phyloP scores from a whole-genome alignment of 2,888 invertebrate species.

The Lepidonotus clava region DNA sequence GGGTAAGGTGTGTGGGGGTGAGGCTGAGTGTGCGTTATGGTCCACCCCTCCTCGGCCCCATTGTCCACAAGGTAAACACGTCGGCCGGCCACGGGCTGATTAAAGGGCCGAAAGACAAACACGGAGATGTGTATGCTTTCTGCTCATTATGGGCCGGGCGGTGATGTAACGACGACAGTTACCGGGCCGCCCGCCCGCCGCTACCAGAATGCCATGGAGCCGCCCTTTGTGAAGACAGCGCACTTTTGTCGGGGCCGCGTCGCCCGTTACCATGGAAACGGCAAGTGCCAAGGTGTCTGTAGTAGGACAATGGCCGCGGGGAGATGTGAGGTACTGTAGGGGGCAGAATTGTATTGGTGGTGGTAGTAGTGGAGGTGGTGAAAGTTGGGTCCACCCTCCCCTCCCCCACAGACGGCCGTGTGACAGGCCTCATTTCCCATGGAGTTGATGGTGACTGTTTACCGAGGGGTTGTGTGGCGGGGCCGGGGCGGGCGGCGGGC shows the following conservation, averaged over 20 bases:
- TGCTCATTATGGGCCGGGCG: slow-evolving; percentile 2
- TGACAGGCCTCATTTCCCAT: slow-evolving; percentile 44
- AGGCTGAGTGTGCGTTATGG: neutral
- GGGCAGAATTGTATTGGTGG: neutral
- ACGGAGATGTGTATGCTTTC: neutral
- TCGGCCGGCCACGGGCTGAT: slow-evolving; percentile 28
- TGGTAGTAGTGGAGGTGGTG: too few species aligned
- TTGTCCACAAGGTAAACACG: slow-evolving; percentile 29
- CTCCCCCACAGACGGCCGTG: neutral
- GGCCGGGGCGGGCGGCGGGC: neutral
- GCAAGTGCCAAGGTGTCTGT: neutral
- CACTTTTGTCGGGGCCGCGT: neutral
- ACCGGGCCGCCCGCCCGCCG: slow-evolving; percentile 11
- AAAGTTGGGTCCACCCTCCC: slow-evolving; percentile 9
- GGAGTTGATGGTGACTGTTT: slow-evolving; percentile 48
- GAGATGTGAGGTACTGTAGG: slow-evolving; percentile 26
- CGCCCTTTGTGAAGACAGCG: slow-evolving; percentile 25
- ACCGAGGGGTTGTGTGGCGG: slow-evolving; percentile 23
- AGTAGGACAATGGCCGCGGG: slow-evolving; percentile 14
- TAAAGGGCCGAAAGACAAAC: slow-evolving; percentile 49
- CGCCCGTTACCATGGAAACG: slow-evolving; percentile 47
- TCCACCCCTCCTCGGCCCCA: neutral
- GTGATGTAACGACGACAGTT: slow-evolving; percentile 49
- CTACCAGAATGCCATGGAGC: slow-evolving; percentile 7
- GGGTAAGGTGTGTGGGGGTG: neutral